A percentile compares a stretch with the other conserved stretches of the same genome.
Conservation (phyloP, 1,140 invertebrate species). For the Drosophila neocordata region DNA sequence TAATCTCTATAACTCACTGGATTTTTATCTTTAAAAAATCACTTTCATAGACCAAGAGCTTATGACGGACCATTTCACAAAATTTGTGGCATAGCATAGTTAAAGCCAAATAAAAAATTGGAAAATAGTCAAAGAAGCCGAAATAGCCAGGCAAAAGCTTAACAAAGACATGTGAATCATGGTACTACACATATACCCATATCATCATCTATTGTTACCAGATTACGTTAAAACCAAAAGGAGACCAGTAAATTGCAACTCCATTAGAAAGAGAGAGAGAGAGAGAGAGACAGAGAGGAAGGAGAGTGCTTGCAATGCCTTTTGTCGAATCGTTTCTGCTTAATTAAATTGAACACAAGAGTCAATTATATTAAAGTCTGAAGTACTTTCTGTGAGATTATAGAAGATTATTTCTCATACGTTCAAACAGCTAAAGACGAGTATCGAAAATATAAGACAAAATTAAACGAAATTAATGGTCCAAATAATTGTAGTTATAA, state of each 20-base stretch:
- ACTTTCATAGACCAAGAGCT: slow-evolving; percentile 45
- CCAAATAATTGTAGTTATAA: too few relatives aligned
- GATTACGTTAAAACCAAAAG: slow-evolving; percentile 29
- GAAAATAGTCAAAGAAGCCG: slow-evolving; percentile 44
- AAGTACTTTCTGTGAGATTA: slow-evolving; percentile 54
- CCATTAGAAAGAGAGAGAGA: neutral
- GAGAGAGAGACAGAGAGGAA: neutral
- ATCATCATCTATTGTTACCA: slow-evolving; percentile 42
- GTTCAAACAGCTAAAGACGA: slow-evolving; percentile 34
- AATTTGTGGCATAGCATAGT: slow-evolving; percentile 19
- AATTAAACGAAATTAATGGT: neutral
- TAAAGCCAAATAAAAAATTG: neutral
- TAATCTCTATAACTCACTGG: too few relatives aligned
- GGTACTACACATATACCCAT: neutral
- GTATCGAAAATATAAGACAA: neutral
- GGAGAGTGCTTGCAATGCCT: neutral
- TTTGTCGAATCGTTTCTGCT: neutral
- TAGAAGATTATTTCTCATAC: slow-evolving; percentile 37
- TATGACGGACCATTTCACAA: slow-evolving; percentile 69
- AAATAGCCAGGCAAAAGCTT: slow-evolving; percentile 38
- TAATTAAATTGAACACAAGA: slow-evolving; percentile 1
- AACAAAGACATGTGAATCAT: slow-evolving; percentile 44
- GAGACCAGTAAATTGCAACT: neutral
- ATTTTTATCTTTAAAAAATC: neutral
- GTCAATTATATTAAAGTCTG: slow-evolving; percentile 18